These are phyloP conservation scores for Clistopyga incitator DNA, from an alignment of 2,888 invertebrate genomes.

Conservation along the genomic window DNA sequence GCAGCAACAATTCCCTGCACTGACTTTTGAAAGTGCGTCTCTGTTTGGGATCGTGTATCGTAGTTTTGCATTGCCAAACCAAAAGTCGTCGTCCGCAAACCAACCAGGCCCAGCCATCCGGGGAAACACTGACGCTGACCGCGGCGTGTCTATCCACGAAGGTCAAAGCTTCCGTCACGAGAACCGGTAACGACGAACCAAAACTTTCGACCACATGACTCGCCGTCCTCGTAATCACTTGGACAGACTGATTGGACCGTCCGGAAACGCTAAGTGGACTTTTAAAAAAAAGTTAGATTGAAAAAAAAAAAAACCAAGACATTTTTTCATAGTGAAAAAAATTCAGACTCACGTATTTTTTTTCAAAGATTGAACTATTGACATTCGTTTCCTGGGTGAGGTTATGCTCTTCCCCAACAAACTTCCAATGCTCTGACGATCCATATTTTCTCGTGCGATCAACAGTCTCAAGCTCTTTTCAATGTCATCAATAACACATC, in stretches of 20 bases:
- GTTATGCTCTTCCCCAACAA: conserved; percentile 75
- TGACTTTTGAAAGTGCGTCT: conserved; percentile 86
- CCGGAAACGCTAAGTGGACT: conserved; percentile 85
- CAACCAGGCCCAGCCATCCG: conserved; percentile 92
- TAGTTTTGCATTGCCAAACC: conserved; percentile 92
- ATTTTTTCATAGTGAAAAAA: neutral
- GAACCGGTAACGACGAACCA: conserved; percentile 93
- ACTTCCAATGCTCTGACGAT: conserved; percentile 71
- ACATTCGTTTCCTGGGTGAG: conserved; percentile 80
- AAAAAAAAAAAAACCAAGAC: neutral
- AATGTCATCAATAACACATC: neutral
- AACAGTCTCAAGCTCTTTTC: neutral
- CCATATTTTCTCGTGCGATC: conserved; percentile 58
- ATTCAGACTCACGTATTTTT: conserved; percentile 78
- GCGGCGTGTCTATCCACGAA: conserved; percentile 89
- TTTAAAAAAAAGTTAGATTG: neutral
- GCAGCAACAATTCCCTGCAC: conserved; percentile 94
- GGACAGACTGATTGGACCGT: conserved; percentile 88
- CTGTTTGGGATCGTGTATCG: conserved; percentile 80
- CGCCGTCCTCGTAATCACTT: conserved; percentile 91
- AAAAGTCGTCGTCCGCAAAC: conserved; percentile 94
- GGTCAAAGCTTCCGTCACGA: conserved; percentile 94
- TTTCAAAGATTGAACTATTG: conserved; percentile 81
- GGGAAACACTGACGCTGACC: conserved; percentile 88
- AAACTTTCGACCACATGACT: conserved; percentile 91